Conservation (phyloP, 2,113 vertebrate species). For the Rousettus leschenaultii region DNA sequence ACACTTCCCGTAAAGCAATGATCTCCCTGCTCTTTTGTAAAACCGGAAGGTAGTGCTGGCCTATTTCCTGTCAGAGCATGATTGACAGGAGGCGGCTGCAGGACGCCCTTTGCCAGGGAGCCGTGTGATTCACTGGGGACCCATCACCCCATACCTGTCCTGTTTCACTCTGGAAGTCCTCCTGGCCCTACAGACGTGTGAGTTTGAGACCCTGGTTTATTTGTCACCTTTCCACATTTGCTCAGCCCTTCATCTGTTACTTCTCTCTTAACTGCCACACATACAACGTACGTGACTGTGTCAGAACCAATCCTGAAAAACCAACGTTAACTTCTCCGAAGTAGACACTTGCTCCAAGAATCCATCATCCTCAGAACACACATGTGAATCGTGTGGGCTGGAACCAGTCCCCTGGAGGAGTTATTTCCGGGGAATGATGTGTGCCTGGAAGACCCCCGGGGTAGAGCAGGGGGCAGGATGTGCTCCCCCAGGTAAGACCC, state of each 20-base stretch:
- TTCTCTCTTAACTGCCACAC: background rate
- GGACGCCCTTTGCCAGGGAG: no score
- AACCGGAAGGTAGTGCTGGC: background rate
- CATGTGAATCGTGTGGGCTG: rapidly evolving
- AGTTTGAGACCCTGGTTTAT: no score
- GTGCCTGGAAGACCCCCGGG: rapidly evolving
- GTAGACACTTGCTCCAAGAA: background rate
- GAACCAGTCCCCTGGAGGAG: background rate
- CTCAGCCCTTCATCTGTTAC: background rate
- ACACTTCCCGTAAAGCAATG: background rate
- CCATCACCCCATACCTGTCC: rapidly evolving
- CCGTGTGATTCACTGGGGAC: background rate
- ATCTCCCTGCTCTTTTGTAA: background rate
- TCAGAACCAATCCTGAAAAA: no score
- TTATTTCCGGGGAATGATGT: rapidly evolving
- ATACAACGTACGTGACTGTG: rapidly evolving
- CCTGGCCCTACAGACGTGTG: rapidly evolving
- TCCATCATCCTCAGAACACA: background rate
- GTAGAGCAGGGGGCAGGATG: no score
- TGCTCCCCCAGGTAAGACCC: background rate
- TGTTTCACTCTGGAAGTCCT: rapidly evolving
- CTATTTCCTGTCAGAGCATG: background rate
- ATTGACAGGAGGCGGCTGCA: background rate
- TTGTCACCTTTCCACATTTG: no score
- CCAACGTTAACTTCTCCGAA: background rate